A percentile compares a stretch with the other conserved stretches of the same genome.
Conservation (phyloP, 2,888 invertebrate genomes). For the Auanema sp. region DNA sequence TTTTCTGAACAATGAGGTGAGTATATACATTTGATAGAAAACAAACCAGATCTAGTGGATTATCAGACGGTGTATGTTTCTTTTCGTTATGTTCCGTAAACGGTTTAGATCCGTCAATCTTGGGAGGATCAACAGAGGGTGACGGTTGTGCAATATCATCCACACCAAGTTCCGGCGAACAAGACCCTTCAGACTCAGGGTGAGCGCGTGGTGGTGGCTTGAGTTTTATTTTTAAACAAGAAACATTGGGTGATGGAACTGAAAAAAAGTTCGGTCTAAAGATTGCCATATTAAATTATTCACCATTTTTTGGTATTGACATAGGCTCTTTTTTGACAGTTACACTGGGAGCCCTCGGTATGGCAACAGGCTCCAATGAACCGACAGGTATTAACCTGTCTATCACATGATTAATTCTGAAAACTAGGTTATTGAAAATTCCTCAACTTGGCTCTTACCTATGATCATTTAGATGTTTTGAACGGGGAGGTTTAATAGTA, state of each 20-base stretch:
- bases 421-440: no score
- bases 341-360: not conserved
- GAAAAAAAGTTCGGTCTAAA: no score
- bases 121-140: not conserved
- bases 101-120: not conserved
- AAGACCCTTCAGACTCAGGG: conserved; percentile 28
- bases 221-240: not conserved
- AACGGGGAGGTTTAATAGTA: no score
- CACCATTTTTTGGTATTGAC: not conserved
- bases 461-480: no score
- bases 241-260: not conserved
- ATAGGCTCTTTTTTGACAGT: not conserved
- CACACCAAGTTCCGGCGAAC: conserved; percentile 25
- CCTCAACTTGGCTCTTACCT: no score
- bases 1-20: conserved; percentile 11
- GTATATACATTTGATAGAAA: conserved; percentile 3
- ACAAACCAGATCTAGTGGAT: no score
- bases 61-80: not conserved
- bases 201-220: no score
- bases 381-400: no score
- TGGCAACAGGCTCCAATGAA: not conserved
- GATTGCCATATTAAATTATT: no score
- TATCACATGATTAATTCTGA: no score
- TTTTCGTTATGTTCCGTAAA: not conserved
- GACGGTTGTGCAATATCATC: conserved; percentile 8